Evolutionary conservation across 1,140 invertebrate species (phyloP).

Genomic region (Neotoxoptera formosana): DNA sequence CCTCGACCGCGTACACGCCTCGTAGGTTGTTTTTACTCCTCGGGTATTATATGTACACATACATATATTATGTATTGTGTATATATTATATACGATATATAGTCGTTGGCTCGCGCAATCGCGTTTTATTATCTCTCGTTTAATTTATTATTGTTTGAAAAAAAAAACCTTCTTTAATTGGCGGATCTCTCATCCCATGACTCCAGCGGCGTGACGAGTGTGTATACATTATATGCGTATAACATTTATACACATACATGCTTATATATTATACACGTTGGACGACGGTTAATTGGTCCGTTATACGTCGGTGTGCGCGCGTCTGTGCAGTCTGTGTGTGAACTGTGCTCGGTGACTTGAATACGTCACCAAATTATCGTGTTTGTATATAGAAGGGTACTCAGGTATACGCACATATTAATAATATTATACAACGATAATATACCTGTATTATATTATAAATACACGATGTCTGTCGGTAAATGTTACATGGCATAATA

Average conservation of each 20-base stretch:
- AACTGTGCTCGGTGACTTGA: not conserved
- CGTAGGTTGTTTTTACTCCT: constrained; percentile 28
- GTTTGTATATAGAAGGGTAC: not conserved
- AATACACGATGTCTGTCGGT: not conserved
- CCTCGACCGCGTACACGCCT: constrained; percentile 33
- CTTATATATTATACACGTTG: not conserved
- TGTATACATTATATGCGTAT: not conserved
- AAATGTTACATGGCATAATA: not conserved
- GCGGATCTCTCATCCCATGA: constrained; percentile 53
- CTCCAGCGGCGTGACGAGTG: constrained; percentile 42
- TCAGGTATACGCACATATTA: not conserved
- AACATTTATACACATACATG: not conserved
- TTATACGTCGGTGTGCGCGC: not conserved
- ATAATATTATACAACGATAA: not conserved
- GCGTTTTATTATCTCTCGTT: constrained; percentile 52
- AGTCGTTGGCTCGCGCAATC: constrained; percentile 49
- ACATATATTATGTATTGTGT: constrained; percentile 17
- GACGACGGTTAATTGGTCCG: constrained; percentile 45
- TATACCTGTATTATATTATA: not conserved
- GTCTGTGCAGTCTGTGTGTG: not conserved
- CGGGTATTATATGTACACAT: not conserved
- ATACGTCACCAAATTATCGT: constrained; percentile 24
- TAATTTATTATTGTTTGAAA: constrained; percentile 56
- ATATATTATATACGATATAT: not conserved
- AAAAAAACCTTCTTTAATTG: constrained; percentile 53